These are phyloP conservation scores for Struthidea cinerea DNA, from an alignment of 2,113 vertebrate genomes.

Conservation along the genomic window DNA sequence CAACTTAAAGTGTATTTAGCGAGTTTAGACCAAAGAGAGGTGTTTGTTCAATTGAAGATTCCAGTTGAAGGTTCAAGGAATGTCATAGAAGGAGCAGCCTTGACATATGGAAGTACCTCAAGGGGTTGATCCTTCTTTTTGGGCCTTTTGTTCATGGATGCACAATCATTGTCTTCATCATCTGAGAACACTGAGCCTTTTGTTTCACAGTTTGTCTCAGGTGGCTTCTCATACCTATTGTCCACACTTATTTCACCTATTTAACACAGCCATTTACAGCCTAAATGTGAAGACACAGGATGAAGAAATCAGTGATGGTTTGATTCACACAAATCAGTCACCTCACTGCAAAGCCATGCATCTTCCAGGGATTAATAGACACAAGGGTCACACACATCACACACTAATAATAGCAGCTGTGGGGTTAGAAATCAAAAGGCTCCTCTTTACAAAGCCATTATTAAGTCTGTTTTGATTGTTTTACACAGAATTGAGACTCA, in stretches of 20 bases:
- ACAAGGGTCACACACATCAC: neutral
- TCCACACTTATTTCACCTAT: conserved; percentile 73
- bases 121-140: conserved; percentile 67
- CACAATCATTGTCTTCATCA: conserved; percentile 68
- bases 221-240: conserved; percentile 65
- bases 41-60: neutral
- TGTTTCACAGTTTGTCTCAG: conserved; percentile 62
- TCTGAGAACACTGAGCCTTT: conserved; percentile 72
- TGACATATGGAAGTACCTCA: conserved; percentile 69
- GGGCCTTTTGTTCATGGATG: conserved; percentile 58
- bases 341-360: conserved; percentile 46
- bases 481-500: neutral
- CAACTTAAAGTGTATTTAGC: neutral
- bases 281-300: conserved; percentile 67
- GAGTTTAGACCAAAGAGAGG: neutral
- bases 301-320: conserved; percentile 13
- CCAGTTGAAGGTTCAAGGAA: neutral
- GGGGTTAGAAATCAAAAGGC: neutral
- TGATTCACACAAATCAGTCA: neutral
- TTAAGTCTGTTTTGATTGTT: neutral
- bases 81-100: neutral
- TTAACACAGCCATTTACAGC: conserved; percentile 65
- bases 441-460: neutral
- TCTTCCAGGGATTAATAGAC: conserved; percentile 14
- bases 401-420: neutral